Percentiles rank a stretch among this genome's conserved stretches.
Evolutionary conservation across 2,113 vertebrate genomes (phyloP).

Genomic region (Smithornis capensis): DNA sequence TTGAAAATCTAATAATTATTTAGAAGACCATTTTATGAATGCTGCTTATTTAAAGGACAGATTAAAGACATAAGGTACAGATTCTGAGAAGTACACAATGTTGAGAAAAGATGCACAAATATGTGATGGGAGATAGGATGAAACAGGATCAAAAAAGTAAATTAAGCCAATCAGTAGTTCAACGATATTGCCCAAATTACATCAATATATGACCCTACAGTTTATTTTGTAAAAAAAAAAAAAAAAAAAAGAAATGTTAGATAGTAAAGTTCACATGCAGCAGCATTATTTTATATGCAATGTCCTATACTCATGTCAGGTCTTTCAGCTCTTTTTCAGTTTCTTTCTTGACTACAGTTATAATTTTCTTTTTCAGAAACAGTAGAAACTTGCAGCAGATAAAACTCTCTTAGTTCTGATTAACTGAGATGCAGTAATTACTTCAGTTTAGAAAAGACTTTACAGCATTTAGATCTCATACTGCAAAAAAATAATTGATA

Average conservation of each 20-base stretch:
- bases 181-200: neutral
- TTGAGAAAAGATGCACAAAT: neutral
- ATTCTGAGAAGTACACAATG: neutral
- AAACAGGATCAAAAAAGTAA: neutral
- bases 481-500: neutral
- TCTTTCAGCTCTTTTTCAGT: neutral
- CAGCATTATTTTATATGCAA: accelerated
- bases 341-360: neutral
- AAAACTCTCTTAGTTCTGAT: neutral
- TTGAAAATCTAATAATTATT: neutral
- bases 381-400: neutral
- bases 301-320: neutral
- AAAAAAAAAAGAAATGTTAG: neutral
- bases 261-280: neutral
- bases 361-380: neutral
- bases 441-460: neutral
- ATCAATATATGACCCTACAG: neutral
- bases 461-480: neutral
- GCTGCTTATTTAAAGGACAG: neutral
- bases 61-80: neutral
- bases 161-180: neutral
- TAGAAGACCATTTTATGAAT: neutral
- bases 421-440: neutral
- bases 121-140: neutral
- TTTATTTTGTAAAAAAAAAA: neutral